Base-by-base conservation (phyloP, 2,888 invertebrate genomes). In the Scotopteryx bipunctaria region DNA sequence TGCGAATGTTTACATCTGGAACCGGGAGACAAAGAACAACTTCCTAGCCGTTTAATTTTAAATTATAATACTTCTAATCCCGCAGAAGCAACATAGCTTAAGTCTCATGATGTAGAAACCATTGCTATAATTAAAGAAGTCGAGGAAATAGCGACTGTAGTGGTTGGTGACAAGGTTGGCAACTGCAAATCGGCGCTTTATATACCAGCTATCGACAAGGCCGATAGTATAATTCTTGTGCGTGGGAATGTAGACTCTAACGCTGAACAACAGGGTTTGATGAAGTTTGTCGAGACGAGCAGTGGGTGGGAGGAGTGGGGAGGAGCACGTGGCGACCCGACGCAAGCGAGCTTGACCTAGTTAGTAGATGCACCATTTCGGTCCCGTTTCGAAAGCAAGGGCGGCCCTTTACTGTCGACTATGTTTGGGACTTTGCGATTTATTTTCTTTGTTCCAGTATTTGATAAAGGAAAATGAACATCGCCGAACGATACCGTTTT, bases 331-430 rank as follows among this genome's bases (percentile, higher is more conserved):
- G 81, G 76, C 83, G 81, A 76, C 77, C 80, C 79, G 66, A 74
- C 78, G 71, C 79, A 73, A 79, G 76, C 83, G 86, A 86, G 86
- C 84, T 88, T 88, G 88, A 88, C 88, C 88, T 67, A 88, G 82
- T 83, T 88, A 73, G 71, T 76, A 76, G 85, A 84, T 86, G 87
- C 87, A 88, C 81, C 87, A 85, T 85, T 86, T 84, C 75, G 81
- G 80, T 78, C 79, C 79, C 77, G 74, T 80, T 83, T 74, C 73
- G 73, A 78, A 78, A 78, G 81, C 78, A 73, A 79, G 78, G 78
- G 74, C 78, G 72, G 72, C 81, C 79, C 81, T 81, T 75, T 71
- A 71, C 65, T 70, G 67, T 63, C 68, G 57, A n/a, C 70, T 65
- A 52, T 68, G 66, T 70, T 69, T 51, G 52, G 62, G 65, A 59